Conservation (phyloP, 2,113 vertebrate genomes). For the Microcebus ravelobensis region DNA sequence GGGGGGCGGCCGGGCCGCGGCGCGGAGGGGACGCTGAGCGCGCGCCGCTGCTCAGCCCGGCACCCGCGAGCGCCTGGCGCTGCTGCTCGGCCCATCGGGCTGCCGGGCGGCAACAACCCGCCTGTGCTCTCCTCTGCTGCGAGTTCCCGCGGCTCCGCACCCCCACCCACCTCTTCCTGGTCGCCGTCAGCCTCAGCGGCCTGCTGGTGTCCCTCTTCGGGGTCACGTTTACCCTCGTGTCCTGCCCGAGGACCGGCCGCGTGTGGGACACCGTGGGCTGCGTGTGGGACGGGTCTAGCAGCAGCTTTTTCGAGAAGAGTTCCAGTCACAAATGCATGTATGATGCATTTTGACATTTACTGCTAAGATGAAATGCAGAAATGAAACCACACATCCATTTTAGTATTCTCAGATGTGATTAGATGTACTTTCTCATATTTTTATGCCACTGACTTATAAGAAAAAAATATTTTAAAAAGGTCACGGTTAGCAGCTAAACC, state of each 20-base stretch:
- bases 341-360: slow-evolving; percentile 65
- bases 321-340: slow-evolving; percentile 67
- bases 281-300: slow-evolving; percentile 95
- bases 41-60: slow-evolving; percentile 84
- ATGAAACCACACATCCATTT: background rate
- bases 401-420: slow-evolving; percentile 57
- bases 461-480: slow-evolving; percentile 24
- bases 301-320: slow-evolving; percentile 88
- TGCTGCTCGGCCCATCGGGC: slow-evolving; percentile 89
- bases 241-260: slow-evolving; percentile 91
- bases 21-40: slow-evolving; percentile 62
- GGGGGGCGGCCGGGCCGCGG: slow-evolving; percentile 8
- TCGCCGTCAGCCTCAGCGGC: slow-evolving; percentile 92
- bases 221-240: slow-evolving; percentile 91
- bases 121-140: slow-evolving; percentile 89
- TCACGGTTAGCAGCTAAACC: slow-evolving; percentile 17
- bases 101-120: slow-evolving; percentile 91
- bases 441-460: slow-evolving; percentile 54
- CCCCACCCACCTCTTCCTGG: slow-evolving; percentile 90
- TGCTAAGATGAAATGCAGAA: slow-evolving; percentile 60
- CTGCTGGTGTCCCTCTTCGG: slow-evolving; percentile 90
- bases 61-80: slow-evolving; percentile 91
- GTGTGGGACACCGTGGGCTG: slow-evolving; percentile 90
- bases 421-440: slow-evolving; percentile 56
- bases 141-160: slow-evolving; percentile 91